Conservation (phyloP, 1,140 invertebrate genomes). For the Drosophila arizonae region DNA sequence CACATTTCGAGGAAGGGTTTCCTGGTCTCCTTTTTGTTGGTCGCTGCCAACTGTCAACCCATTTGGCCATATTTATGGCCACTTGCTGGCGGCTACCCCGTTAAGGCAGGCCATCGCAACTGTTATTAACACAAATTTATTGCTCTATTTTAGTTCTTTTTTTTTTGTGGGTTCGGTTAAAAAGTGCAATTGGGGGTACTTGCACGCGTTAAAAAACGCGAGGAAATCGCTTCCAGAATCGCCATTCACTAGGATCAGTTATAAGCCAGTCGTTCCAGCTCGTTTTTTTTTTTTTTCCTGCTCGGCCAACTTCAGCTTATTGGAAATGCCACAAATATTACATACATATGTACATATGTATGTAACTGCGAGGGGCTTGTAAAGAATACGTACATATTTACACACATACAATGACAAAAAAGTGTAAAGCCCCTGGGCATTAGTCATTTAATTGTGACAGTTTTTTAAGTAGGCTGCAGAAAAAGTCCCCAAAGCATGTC, state of each 20-base stretch:
- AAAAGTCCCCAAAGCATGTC: too few relatives aligned
- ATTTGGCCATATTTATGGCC: constrained; percentile 74
- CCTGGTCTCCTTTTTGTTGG: constrained; percentile 25
- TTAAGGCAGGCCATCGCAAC: constrained; percentile 48
- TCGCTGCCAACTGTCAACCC: constrained; percentile 73
- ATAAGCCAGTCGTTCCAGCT: constrained; percentile 1
- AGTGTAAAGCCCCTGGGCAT: too few relatives aligned
- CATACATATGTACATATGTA: background rate
- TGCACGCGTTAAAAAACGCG: constrained; percentile 17
- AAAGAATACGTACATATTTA: background rate
- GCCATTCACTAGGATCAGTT: background rate
- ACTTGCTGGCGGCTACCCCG: constrained; percentile 54
- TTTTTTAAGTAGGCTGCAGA: too few relatives aligned
- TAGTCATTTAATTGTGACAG: too few relatives aligned
- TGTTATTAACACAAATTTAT: constrained; percentile 78
- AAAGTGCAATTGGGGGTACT: constrained; percentile 41
- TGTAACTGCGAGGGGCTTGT: too few relatives aligned
- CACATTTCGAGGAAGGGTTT: constrained; percentile 63
- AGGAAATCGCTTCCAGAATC: constrained; percentile 21
- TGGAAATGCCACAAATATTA: background rate
- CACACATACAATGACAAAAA: too few relatives aligned
- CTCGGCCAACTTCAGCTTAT: background rate
- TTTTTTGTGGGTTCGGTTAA: constrained; percentile 42
- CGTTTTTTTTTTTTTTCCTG: background rate
- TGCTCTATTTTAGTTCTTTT: constrained; percentile 37